A percentile compares a stretch with the other conserved stretches of the same genome.
These are phyloP conservation scores for Ceyx cyanopectus DNA, from an alignment of 2,113 vertebrate species.

Conservation along the genomic window DNA sequence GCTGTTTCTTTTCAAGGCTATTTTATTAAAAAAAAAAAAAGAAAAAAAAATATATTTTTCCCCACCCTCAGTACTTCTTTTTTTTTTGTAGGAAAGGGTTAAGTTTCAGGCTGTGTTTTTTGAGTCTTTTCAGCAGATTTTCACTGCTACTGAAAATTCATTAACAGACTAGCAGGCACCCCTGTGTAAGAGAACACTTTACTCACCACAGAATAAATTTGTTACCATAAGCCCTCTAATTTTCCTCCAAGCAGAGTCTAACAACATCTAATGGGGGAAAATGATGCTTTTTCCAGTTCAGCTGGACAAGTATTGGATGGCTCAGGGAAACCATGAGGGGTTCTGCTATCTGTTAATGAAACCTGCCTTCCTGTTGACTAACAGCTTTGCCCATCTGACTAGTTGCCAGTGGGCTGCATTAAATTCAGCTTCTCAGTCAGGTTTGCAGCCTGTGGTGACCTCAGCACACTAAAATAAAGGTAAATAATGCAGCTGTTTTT, in stretches of 20 bases:
- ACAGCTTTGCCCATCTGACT: neutral
- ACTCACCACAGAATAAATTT: constrained; percentile 13
- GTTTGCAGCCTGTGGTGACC: neutral
- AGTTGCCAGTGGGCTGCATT: neutral
- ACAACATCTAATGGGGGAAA: neutral
- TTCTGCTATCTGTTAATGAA: neutral
- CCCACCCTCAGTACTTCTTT: neutral
- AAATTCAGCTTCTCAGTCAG: neutral
- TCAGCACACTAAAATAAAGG: neutral
- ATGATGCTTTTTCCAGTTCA: neutral
- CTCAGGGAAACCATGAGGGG: neutral
- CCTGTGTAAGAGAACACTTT: neutral
- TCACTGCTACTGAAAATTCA: neutral
- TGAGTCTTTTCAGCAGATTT: neutral
- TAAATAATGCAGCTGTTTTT: neutral
- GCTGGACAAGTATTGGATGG: neutral
- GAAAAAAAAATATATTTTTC: neutral
- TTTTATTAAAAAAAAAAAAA: neutral
- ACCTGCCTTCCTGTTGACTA: neutral
- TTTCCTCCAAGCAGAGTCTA: neutral
- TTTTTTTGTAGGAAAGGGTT: neutral
- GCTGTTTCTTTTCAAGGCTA: neutral
- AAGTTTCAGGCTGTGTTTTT: neutral
- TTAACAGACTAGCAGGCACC: neutral
- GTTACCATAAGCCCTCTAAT: neutral